phyloP scores from a whole-genome alignment of 2,113 vertebrate species.

The Dasyurus viverrinus region DNA sequence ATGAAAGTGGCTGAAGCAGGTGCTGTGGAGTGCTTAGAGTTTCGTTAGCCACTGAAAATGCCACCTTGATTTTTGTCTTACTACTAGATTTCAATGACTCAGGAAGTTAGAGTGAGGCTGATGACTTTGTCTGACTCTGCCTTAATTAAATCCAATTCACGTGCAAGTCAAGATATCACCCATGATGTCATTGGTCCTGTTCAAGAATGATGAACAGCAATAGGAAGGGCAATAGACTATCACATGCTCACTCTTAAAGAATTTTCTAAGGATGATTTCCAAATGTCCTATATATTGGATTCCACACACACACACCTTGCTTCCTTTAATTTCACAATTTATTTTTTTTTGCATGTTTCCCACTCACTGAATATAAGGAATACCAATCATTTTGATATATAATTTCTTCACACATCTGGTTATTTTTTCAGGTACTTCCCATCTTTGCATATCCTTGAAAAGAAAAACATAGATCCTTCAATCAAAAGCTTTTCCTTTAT shows the following conservation, averaged over 20 bases:
- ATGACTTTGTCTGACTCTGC: too few relatives aligned
- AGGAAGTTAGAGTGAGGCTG: too few relatives aligned
- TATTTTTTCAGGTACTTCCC: neutral
- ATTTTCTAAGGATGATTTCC: neutral
- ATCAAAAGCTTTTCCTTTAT: neutral
- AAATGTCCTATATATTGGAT: neutral
- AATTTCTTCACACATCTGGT: neutral
- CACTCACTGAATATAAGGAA: neutral
- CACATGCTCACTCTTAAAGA: neutral
- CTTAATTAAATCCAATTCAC: too few relatives aligned
- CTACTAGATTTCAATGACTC: too few relatives aligned
- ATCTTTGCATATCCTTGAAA: neutral
- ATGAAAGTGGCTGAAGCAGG: too few relatives aligned
- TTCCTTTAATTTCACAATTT: neutral
- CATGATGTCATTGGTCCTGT: too few relatives aligned
- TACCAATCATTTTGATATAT: neutral
- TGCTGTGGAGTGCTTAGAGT: too few relatives aligned
- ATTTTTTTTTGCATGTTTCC: neutral
- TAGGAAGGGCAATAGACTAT: neutral
- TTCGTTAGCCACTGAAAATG: too few relatives aligned
- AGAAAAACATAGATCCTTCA: neutral
- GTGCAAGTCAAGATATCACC: too few relatives aligned
- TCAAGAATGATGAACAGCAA: too few relatives aligned
- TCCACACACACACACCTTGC: neutral
- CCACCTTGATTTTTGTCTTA: too few relatives aligned